phyloP scores from a whole-genome alignment of 2,888 invertebrate species.

The Andrena trimmerana region DNA sequence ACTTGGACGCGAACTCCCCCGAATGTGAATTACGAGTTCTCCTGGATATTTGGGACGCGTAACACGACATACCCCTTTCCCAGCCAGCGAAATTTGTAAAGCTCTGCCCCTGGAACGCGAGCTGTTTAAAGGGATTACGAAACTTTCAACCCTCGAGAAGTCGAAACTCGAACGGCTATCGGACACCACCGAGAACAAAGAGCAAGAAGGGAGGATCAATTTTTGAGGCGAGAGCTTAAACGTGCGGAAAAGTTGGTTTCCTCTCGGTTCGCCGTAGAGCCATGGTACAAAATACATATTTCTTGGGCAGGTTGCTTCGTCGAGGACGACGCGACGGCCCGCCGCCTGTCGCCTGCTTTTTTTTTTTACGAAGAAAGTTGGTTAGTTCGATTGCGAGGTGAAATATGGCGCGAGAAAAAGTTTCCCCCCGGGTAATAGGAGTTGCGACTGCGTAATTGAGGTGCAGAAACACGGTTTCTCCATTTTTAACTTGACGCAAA shows the following conservation, averaged over 20 bases:
- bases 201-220: slow-evolving; percentile 4
- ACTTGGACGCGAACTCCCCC: slow-evolving; percentile 24
- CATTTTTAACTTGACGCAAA: slow-evolving; percentile 24
- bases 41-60: slow-evolving; percentile 3
- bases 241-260: slow-evolving; percentile 5
- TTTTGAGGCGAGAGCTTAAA: slow-evolving; percentile 23
- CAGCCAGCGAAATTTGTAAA: slow-evolving; percentile 16
- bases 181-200: background rate
- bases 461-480: slow-evolving; percentile 20
- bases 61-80: background rate
- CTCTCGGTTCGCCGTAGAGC: background rate
- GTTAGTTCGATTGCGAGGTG: slow-evolving; percentile 21
- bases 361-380: slow-evolving; percentile 5
- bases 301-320: background rate
- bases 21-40: slow-evolving; percentile 27
- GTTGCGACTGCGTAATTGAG: slow-evolving; percentile 25
- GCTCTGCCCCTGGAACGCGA: background rate
- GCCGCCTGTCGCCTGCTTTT: background rate
- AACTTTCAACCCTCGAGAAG: slow-evolving; percentile 4
- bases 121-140: slow-evolving; percentile 23
- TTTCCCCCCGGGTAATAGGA: slow-evolving; percentile 2
- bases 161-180: background rate
- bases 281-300: slow-evolving; percentile 26
- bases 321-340: background rate
- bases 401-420: slow-evolving; percentile 37